phyloP scores from a whole-genome alignment of 2,797 vertebrate species.

The Esox masquinongy region DNA sequence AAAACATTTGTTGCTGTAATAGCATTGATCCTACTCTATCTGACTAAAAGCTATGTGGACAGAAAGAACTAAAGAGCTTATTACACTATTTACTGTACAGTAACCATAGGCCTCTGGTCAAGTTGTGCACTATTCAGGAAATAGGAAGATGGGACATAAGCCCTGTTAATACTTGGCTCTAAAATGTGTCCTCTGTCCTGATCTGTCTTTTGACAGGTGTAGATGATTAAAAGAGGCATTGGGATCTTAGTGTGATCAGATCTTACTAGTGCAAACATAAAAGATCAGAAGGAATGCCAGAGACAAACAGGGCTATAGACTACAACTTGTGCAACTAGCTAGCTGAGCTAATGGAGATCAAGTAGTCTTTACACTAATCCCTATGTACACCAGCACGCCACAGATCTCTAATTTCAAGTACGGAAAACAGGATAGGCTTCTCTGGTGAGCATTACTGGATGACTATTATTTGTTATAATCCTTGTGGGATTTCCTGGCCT shows the following conservation, averaged over 20 bases:
- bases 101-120: neutral
- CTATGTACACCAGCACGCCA: neutral
- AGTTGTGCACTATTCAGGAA: neutral
- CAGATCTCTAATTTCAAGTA: neutral
- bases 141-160: neutral
- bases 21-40: slow-evolving; percentile 38
- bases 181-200: too few relatives aligned
- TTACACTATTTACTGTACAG: neutral
- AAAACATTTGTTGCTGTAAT: slow-evolving; percentile 10
- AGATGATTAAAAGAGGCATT: too few relatives aligned
- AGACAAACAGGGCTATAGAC: too few relatives aligned
- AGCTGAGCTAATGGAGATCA: neutral
- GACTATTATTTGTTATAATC: neutral
- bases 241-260: too few relatives aligned
- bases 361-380: slow-evolving; percentile 2
- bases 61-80: neutral
- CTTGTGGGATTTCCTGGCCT: neutral
- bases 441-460: neutral
- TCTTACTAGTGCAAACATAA: too few relatives aligned
- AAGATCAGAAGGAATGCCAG: too few relatives aligned
- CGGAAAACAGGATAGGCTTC: too few relatives aligned
- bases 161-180: too few relatives aligned
- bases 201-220: too few relatives aligned
- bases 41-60: too few relatives aligned
- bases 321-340: too few relatives aligned